phyloP scores from a whole-genome alignment of 1,140 invertebrate genomes.

The Camponotus floridanus region DNA sequence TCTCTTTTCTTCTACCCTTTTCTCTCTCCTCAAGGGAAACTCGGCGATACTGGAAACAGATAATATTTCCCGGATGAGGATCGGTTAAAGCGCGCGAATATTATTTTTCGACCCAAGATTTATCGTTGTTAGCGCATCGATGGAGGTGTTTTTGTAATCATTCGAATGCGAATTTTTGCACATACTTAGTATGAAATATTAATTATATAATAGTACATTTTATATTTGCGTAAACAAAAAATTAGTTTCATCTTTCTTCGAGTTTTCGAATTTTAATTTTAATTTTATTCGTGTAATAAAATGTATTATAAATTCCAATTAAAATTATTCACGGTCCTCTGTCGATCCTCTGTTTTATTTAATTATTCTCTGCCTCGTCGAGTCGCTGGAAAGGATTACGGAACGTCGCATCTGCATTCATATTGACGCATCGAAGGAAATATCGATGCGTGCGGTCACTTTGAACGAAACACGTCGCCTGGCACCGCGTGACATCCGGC shows the following conservation, averaged over 20 bases:
- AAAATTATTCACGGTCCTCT: neutral
- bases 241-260: neutral
- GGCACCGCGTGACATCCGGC: slow-evolving; percentile 78
- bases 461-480: slow-evolving; percentile 57
- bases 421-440: slow-evolving; percentile 28
- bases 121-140: neutral
- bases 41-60: slow-evolving; percentile 33
- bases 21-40: slow-evolving; percentile 22
- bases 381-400: slow-evolving; percentile 12
- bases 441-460: slow-evolving; percentile 64
- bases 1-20: neutral
- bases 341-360: neutral
- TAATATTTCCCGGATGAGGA: slow-evolving; percentile 30
- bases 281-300: neutral
- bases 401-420: neutral
- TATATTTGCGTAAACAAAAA: neutral
- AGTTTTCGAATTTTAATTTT: neutral
- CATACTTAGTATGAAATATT: neutral
- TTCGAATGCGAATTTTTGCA: slow-evolving; percentile 11
- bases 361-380: neutral
- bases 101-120: slow-evolving; percentile 49
- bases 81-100: slow-evolving; percentile 34
- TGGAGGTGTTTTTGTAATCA: neutral
- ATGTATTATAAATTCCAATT: neutral
- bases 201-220: neutral